These are phyloP conservation scores for Lampris megalopsis DNA, from an alignment of 2,113 vertebrate genomes.

Conservation along the genomic window DNA sequence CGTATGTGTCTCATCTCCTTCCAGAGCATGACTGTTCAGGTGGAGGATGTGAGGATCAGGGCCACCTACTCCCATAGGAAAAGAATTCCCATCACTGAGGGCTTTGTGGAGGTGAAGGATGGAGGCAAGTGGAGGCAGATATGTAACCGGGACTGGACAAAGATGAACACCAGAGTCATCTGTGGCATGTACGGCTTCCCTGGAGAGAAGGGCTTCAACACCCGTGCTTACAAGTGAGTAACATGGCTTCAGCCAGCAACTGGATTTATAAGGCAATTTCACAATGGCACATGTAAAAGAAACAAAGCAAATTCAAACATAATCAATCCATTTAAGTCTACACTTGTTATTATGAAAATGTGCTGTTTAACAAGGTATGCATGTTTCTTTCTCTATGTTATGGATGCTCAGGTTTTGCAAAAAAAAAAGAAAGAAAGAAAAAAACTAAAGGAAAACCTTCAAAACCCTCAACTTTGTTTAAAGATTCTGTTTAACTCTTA, in stretches of 20 bases:
- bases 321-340: too few relatives aligned
- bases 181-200: constrained; percentile 98
- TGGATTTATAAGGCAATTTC: too few relatives aligned
- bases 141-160: constrained; percentile 89
- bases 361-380: too few relatives aligned
- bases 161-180: constrained; percentile 88
- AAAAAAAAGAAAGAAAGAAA: too few relatives aligned
- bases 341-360: too few relatives aligned
- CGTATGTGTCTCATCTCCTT: not conserved
- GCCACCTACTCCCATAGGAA: constrained; percentile 90
- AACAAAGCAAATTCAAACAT: too few relatives aligned
- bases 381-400: too few relatives aligned
- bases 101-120: constrained; percentile 94
- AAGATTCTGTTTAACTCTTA: not conserved
- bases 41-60: constrained; percentile 92
- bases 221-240: constrained; percentile 93
- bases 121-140: constrained; percentile 92
- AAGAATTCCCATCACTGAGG: constrained; percentile 90
- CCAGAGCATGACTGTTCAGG: constrained; percentile 89
- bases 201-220: constrained; percentile 87
- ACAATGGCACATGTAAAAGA: too few relatives aligned
- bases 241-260: not conserved
- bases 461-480: too few relatives aligned
- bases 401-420: too few relatives aligned
- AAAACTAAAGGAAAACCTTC: too few relatives aligned